These are phyloP conservation scores for Steinernema scapterisci DNA, from an alignment of 2,888 invertebrate species.

Conservation along the genomic window DNA sequence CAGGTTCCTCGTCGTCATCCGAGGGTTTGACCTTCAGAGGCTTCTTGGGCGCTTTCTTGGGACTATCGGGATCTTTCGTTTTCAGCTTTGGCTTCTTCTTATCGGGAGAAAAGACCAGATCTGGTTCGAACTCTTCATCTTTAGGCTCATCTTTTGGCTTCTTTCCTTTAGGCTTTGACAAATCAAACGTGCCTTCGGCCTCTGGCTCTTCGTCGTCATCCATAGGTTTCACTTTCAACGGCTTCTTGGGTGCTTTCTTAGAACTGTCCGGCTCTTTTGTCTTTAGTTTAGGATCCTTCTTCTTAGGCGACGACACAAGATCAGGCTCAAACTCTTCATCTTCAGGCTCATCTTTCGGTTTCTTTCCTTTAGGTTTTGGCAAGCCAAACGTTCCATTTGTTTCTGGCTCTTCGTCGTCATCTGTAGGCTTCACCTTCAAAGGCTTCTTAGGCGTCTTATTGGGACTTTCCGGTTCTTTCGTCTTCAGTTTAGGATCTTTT, in stretches of 20 bases:
- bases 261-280: slow-evolving; percentile 17
- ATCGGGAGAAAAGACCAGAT: slow-evolving; percentile 5
- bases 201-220: slow-evolving; percentile 16
- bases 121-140: slow-evolving; percentile 37
- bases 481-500: background rate
- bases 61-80: slow-evolving; percentile 2
- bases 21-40: slow-evolving; percentile 30
- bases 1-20: slow-evolving; percentile 45
- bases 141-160: slow-evolving; percentile 5
- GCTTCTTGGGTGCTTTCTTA: background rate
- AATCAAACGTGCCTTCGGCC: background rate
- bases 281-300: slow-evolving; percentile 35
- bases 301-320: slow-evolving; percentile 22
- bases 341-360: slow-evolving; percentile 37
- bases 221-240: background rate
- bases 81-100: background rate
- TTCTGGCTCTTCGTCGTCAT: background rate
- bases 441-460: background rate
- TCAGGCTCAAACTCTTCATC: slow-evolving; percentile 33
- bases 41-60: slow-evolving; percentile 35
- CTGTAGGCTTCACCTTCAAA: background rate
- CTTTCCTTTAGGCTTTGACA: slow-evolving; percentile 31
- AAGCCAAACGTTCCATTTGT: background rate
- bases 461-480: background rate
- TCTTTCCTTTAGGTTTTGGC: slow-evolving; percentile 28